Conservation (phyloP, 2,113 vertebrate genomes). For the Oncorhynchus tshawytscha region DNA sequence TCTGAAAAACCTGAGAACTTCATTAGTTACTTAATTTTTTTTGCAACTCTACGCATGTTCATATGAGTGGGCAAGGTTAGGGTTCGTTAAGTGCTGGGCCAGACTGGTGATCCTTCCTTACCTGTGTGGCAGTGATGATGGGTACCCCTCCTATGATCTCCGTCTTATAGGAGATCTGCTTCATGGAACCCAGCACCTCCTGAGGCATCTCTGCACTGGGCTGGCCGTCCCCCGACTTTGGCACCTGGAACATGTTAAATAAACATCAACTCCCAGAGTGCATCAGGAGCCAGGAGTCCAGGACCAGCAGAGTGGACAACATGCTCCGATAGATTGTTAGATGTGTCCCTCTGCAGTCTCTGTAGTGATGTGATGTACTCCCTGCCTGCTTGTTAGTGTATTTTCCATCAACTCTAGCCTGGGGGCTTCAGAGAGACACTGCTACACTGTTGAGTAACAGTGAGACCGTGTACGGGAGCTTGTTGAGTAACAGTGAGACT, state of each 20-base stretch:
- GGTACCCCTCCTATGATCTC: conserved; percentile 96
- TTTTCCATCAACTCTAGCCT: conserved; percentile 36
- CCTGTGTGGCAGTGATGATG: conserved; percentile 93
- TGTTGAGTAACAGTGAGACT: too few relatives aligned
- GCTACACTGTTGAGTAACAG: background rate
- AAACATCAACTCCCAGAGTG: background rate
- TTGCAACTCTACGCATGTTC: background rate
- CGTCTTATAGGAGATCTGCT: conserved; percentile 91
- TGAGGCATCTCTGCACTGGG: conserved; percentile 74
- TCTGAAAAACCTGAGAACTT: too few relatives aligned
- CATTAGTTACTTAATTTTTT: too few relatives aligned
- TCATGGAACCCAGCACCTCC: conserved; percentile 79
- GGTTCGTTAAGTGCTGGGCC: too few relatives aligned
- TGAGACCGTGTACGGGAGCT: too few relatives aligned
- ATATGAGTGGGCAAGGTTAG: background rate
- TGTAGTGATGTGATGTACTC: too few relatives aligned
- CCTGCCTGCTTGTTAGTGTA: background rate
- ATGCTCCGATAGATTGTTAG: background rate
- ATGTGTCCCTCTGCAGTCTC: too few relatives aligned
- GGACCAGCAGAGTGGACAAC: background rate
- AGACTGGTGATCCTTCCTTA: conserved; percentile 42
- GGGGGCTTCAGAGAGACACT: conserved; percentile 13
- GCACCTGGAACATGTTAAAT: conserved; percentile 76
- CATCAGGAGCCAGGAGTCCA: too few relatives aligned
- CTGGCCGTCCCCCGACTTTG: conserved; percentile 81